Base-by-base conservation (phyloP, 2,888 invertebrate species). In the Sphaerophoria taeniata region DNA sequence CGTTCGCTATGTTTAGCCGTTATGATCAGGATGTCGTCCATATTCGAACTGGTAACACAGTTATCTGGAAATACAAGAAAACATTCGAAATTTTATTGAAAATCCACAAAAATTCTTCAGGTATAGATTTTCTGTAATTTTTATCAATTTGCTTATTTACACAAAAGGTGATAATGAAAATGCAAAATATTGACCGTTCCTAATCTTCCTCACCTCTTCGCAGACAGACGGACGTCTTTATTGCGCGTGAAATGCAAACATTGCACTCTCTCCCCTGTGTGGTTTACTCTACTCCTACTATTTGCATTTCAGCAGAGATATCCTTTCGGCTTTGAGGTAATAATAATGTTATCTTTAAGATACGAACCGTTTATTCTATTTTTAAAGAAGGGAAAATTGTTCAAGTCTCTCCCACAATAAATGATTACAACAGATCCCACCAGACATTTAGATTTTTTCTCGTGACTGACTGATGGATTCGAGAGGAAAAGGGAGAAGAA, bases 11-110 rank as follows among this genome's bases (percentile, higher is more conserved):
- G 95, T 78, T 95, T 95, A 89, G 96, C 95, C 90, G 96, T 96
- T 81, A 97, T 93, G 89, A 97, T 96, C 79, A 97, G 93, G 87
- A 97, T 96, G 90, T 97, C 97, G 92, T 96, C 96, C 94, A 96
- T 95, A 90, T 94, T 94, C 88, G 89, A 90, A 79, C 88, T 89
- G 88, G 89, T 90, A 87, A 90, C 91, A 87, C 91, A 91, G 90
- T 91, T 91, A 90, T 91, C 92, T 92, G 89, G 69, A 90, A 91
- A 89, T 89, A 89, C 3, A 89, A 90, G 88, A 80, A 63, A 45
- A 72, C 12, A 73, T 60, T 47, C 12, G 39, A 16, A 3, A 2
- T 4, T 39, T 9, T 6, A 58, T 24, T n/a, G 6, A 63, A 36
- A 14, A 39, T 2, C 2, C 24, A 39, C 1, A 39, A 74, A 72